Evolutionary conservation across 2,888 invertebrate species (phyloP).

Genomic region (Zelleria hepariella): DNA sequence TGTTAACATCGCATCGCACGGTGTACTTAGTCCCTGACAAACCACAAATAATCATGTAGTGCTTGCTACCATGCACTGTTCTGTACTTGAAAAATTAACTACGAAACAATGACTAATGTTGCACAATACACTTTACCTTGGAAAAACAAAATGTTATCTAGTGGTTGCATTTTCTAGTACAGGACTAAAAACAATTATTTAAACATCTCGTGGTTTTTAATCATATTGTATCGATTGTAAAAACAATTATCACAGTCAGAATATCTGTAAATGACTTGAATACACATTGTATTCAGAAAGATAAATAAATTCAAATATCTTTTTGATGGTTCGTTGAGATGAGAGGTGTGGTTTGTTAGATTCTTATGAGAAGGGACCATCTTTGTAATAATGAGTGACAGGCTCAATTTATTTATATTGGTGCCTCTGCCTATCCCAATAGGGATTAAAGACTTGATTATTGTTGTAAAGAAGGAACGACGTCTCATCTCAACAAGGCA

Average conservation of each 20-base stretch:
- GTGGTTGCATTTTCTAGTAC: not conserved
- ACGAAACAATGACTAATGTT: not conserved
- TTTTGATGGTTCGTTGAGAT: constrained; percentile 23
- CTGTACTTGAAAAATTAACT: not conserved
- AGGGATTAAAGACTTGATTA: not conserved
- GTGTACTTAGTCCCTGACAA: not conserved
- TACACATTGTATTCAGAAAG: not conserved
- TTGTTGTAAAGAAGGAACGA: not conserved
- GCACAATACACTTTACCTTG: not conserved
- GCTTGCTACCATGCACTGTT: too few species aligned
- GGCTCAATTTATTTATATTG: not conserved
- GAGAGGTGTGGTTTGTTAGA: not conserved
- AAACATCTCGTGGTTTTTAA: not conserved
- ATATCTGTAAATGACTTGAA: not conserved
- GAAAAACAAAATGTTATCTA: not conserved
- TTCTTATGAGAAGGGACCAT: not conserved
- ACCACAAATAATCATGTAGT: too few species aligned
- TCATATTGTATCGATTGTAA: not conserved
- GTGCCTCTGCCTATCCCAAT: not conserved
- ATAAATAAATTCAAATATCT: constrained; percentile 15
- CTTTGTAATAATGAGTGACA: not conserved
- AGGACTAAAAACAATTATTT: not conserved
- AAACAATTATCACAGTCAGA: not conserved
- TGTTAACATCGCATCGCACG: not conserved
- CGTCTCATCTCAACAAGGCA: constrained; percentile 40